These are phyloP conservation scores for Eudyptes chrysolophus DNA, from an alignment of 2,113 vertebrate genomes.

Conservation along the genomic window DNA sequence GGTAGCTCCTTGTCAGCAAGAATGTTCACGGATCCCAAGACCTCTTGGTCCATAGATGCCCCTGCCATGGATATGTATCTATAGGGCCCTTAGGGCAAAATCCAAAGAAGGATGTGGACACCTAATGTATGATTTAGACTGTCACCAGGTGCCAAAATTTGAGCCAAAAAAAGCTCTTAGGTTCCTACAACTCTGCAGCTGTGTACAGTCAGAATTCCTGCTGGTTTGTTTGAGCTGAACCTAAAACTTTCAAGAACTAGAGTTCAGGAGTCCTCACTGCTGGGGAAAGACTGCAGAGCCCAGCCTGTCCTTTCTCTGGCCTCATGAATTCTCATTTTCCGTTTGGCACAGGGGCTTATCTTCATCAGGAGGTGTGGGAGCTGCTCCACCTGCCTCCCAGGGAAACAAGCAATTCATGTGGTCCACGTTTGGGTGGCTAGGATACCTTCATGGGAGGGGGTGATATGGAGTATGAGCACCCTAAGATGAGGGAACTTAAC, in stretches of 20 bases:
- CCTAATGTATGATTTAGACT: slow-evolving; percentile 4
- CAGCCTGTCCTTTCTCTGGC: not conserved
- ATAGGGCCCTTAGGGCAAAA: not conserved
- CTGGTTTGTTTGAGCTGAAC: not conserved
- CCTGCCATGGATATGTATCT: not conserved
- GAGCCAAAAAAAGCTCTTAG: slow-evolving; percentile 14
- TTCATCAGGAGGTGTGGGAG: not conserved
- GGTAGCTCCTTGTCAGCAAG: not conserved
- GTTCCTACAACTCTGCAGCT: slow-evolving; percentile 22
- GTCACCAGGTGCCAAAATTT: not conserved
- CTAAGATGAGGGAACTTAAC: not conserved
- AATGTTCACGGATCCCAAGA: not conserved
- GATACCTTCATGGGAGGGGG: not conserved
- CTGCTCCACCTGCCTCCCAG: not conserved
- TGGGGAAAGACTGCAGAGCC: not conserved
- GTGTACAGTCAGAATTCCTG: slow-evolving; percentile 15
- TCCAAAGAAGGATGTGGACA: not conserved
- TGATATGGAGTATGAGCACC: not conserved
- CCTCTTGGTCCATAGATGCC: not conserved
- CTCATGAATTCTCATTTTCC: not conserved
- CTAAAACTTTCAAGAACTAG: not conserved
- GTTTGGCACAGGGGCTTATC: not conserved
- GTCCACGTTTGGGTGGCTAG: not conserved
- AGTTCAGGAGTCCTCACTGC: not conserved
- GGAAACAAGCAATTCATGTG: not conserved